A percentile compares a stretch with the other conserved stretches of the same genome.
Conservation (phyloP, 1,140 invertebrate genomes). For the Hylyphantes graminicola region DNA sequence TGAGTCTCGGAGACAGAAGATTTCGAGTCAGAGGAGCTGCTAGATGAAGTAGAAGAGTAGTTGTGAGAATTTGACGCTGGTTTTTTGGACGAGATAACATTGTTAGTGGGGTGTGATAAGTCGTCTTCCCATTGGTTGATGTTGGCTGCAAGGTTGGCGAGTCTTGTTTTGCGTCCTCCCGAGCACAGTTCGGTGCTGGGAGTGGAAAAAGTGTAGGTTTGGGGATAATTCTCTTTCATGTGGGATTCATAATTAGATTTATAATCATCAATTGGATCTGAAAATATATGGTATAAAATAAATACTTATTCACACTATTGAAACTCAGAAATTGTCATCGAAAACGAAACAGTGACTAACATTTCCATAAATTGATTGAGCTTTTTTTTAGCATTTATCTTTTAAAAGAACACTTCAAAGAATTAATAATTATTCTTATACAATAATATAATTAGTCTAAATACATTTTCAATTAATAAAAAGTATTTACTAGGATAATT, state of each 20-base stretch:
- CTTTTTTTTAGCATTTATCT: neutral
- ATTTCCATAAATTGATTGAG: neutral
- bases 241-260: neutral
- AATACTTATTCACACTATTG: neutral
- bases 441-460: too few species aligned
- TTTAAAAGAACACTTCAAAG: neutral
- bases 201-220: conserved; percentile 44
- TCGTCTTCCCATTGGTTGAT: conserved; percentile 58
- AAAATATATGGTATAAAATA: neutral
- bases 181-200: conserved; percentile 36
- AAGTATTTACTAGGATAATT: too few species aligned
- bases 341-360: neutral
- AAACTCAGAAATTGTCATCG: neutral
- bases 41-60: neutral
- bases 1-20: conserved; percentile 47
- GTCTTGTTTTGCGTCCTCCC: neutral
- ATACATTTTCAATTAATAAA: too few species aligned
- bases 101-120: conserved; percentile 8
- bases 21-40: neutral
- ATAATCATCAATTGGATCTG: neutral
- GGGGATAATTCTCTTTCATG: neutral
- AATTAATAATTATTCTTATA: neutral
- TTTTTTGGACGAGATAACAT: neutral
- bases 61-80: neutral
- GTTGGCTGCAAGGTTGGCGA: conserved; percentile 42